Evolutionary conservation across 2,797 vertebrate species (phyloP), one percentile per base, ranked within the genome.

Genomic region (Kryptolebias ocellatus): DNA sequence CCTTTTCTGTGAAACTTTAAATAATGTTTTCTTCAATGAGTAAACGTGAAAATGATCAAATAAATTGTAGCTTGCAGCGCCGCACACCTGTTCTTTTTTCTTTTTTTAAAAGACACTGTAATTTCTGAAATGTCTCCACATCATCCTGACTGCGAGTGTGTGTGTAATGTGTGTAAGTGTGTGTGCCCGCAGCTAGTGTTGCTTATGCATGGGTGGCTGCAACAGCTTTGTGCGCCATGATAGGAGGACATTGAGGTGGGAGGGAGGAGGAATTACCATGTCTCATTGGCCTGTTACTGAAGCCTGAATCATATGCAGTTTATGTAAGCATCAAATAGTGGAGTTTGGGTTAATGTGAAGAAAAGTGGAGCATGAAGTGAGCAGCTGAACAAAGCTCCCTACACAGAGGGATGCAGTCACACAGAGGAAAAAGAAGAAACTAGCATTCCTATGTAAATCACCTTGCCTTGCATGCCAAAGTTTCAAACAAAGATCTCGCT

Each of bases 331-430:
- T 61, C 59, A 79, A 74, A 83, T 73, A 80, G 58, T 64, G 57
- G 60, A 80, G 83, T 83, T 82, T 83, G 69, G 81, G 87, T 86
- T 85, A 79, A 81, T 86, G 74, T 68, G 59, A 55, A 67, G 74
- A 72, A 89, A 89, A 87, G 64, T 87, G 74, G 86, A 87, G 85
- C 85, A 85, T 86, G 69, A 90, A 84, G 83, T 76, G 70, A 88
- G 76, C 81, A 82, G 84, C 79, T 84, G 87, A 87, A 90, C 78
- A 75, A 75, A 78, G 84, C 74, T 71, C 61, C 53, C 60, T 18
- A n/a, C 60, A 64, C 14, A 39, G 70, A 53, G 61, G 64, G 60
- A 31, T 39, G 11, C 6, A 8, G 34, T 37, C 37, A 39, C 9
- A 39, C 10, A 39, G 37, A 39, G 37, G 10, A 39, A 39, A 39